Base-by-base conservation (phyloP, 2,888 invertebrate genomes). In the Tinea pellionella region DNA sequence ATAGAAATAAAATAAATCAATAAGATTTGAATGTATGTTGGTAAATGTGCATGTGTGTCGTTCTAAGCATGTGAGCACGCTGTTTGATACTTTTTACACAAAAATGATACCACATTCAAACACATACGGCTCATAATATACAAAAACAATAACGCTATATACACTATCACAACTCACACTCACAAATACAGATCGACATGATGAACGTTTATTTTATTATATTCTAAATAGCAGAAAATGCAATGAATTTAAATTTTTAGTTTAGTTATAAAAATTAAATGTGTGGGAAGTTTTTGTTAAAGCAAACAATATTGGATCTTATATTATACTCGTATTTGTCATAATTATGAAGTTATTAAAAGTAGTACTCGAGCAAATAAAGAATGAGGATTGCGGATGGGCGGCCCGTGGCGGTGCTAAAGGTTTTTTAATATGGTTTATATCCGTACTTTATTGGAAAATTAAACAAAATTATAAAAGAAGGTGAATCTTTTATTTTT, bases 161-260 rank as follows among this genome's bases (percentile, higher is more conserved):
- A 53, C 53, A 53, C 53, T 6, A 24, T 24, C 53, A 53, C 53
- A n/a, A 53, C 53, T 24, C 53, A 24, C 53, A 53, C 53, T 53
- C 47, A 53, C 53, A 53, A 19, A 18, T 53, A 47, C 47, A 47
- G 53, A 53, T 53, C 47, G 53, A 18, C 53, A 53, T 53, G 24
- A 53, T 53, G 18, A 53, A 53, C 18, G 18, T 53, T 53, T 53
- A 53, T 53, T 53, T 24, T 53, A 19, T 53, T 24, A 24, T 53
- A 53, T 47, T 47, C 19, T 53, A 24, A 53, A 53, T 53, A 53
- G 53, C 53, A 53, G 53, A 53, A 24, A 24, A 9, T 53, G 53
- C 53, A 53, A 53, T 24, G 19, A 53, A 53, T 24, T 53, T 53
- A 47, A 4, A 15, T 24, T 53, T 53, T 53, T 53, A 53, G 53